Evolutionary conservation across 2,888 invertebrate genomes (phyloP), one percentile per base, ranked within the genome.

Genomic region (Ectobius pallidus): DNA sequence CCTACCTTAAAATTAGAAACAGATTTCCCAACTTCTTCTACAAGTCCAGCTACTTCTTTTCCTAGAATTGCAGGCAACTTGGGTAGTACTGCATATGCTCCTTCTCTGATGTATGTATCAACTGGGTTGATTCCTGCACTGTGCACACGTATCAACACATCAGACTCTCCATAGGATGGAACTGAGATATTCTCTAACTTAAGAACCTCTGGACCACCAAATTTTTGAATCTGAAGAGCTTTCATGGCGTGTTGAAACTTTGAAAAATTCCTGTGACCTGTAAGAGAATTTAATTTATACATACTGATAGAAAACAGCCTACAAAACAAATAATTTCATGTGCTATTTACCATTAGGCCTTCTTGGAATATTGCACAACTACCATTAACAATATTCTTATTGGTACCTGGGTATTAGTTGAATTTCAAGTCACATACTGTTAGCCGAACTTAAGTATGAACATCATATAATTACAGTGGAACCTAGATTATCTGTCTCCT

Each of bases 71-170:
- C 86, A 1, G 88, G 88, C 44, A 88, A 79, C 6, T 79, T 71
- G 1, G 87, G 87, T 3, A 81, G 75, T 18, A 71, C 69, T 7
- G 78, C 79, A 76, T 84, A 85, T 0, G 78, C 78, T n/a, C 88
- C 88, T 44, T 81, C 77, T 32, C 87, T 80, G 61, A 87, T 84
- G 77, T 87, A 87, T 0, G 87, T 86, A 74, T 88, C 88, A 2
- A 87, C 86, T 3, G 88, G 88, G 76, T 88, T 88, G 1, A 88
- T 82, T 20, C 87, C 87, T 62, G 85, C 81, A 3, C 83, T 82
- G 32, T 79, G 76, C 0, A 87, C 83, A 75, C 83, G 81, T 7
- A 88, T 82, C 76, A 87, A 79, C 16, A 87, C 82, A 86, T 87
- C 75, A n/a, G 65, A 44, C 1, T 74, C 52, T n/a, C 30, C 69